Evolutionary conservation across 2,888 invertebrate species (phyloP).

Genomic region (Microdon myrmicae): DNA sequence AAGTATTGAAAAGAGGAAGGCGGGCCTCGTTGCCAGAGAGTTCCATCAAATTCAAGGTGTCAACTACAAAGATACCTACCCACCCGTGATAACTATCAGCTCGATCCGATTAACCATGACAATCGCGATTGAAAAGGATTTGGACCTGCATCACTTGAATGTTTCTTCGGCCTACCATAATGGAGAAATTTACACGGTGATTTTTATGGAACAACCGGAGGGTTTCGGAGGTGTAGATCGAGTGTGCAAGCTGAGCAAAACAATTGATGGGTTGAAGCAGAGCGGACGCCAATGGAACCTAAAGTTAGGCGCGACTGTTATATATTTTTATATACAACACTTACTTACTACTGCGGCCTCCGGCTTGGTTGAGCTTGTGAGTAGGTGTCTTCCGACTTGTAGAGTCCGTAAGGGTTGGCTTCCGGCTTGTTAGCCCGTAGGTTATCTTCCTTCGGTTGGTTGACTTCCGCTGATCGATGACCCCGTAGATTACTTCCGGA

Average conservation of each 20-base stretch:
- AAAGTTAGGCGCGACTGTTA: constrained; percentile 12
- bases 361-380: too few relatives aligned
- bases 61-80: constrained; percentile 17
- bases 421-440: too few relatives aligned
- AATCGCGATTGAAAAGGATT: constrained; percentile 11
- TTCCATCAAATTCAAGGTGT: constrained; percentile 8
- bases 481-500: too few relatives aligned
- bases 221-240: constrained; percentile 9
- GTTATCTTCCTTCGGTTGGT: too few relatives aligned
- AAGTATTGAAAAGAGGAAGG: constrained; percentile 9
- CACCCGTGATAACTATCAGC: constrained; percentile 17
- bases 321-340: too few relatives aligned
- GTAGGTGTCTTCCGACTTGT: too few relatives aligned
- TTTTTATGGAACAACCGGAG: constrained; percentile 27
- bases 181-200: constrained; percentile 12
- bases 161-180: constrained; percentile 13
- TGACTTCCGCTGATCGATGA: too few relatives aligned
- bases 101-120: constrained; percentile 15
- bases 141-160: constrained; percentile 3
- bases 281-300: constrained; percentile 22
- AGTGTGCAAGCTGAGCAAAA: constrained; percentile 24
- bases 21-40: constrained; percentile 13
- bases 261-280: constrained; percentile 24
- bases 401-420: too few relatives aligned
- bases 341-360: too few relatives aligned